Conservation (phyloP, 1,140 invertebrate genomes). For the Penaeus indicus region DNA sequence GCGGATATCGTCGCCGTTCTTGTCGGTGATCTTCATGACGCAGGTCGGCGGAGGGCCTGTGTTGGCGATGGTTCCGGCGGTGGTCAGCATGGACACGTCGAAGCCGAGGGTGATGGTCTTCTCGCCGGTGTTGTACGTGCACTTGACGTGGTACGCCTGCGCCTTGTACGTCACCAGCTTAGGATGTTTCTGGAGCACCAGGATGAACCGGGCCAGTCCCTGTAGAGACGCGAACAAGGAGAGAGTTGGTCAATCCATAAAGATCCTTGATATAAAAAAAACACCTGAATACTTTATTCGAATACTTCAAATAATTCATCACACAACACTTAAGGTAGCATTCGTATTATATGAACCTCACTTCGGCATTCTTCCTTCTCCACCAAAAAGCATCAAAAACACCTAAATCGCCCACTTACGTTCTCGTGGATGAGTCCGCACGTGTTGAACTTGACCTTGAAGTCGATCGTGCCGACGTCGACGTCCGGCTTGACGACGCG, state of each 20-base stretch:
- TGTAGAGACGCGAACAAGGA: constrained; percentile 69
- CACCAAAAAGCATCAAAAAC: not conserved
- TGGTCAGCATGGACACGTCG: constrained; percentile 95
- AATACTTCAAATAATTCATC: no score
- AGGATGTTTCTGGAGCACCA: constrained; percentile 95
- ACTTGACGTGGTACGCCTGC: constrained; percentile 94
- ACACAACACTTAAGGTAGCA: not conserved
- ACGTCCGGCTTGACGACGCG: constrained; percentile 81
- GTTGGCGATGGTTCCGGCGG: constrained; percentile 94
- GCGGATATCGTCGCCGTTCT: constrained; percentile 87
- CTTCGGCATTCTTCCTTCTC: constrained; percentile 21
- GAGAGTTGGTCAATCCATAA: constrained; percentile 40
- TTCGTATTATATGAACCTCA: not conserved
- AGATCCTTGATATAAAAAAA: not conserved
- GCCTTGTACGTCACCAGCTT: constrained; percentile 95
- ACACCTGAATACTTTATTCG: no score
- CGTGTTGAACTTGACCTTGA: constrained; percentile 91
- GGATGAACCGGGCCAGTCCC: constrained; percentile 91
- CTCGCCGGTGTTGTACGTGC: constrained; percentile 93
- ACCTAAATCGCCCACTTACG: constrained; percentile 74
- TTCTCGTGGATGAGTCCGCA: constrained; percentile 93
- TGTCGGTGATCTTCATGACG: constrained; percentile 90
- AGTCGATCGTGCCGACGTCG: constrained; percentile 80
- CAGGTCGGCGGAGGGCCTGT: constrained; percentile 94
- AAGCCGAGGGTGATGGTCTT: constrained; percentile 93